Evolutionary conservation across 2,888 invertebrate genomes (phyloP), one percentile per base, ranked within the genome.

Genomic region (Chouioia cunea): DNA sequence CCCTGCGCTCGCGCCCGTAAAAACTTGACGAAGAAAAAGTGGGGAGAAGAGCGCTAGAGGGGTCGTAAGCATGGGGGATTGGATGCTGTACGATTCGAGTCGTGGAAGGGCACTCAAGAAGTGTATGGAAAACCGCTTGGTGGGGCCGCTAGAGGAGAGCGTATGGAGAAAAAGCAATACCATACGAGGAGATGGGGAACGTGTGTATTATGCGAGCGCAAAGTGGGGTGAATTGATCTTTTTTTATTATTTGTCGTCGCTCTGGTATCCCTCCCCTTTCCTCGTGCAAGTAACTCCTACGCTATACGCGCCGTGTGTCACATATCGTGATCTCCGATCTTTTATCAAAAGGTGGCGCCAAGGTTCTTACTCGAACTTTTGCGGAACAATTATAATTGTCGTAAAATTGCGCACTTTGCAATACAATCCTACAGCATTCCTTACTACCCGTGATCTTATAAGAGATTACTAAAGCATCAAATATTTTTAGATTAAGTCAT

Each of bases 261-360:
- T n/a, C n/a, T n/a, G n/a, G n/a, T n/a, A 46, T 16, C 57, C 59
- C 65, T 67, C 65, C 72, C 70, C 65, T 60, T 44, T 65, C 2
- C 47, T 12, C 10, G 3, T 47, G 14, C 18, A 12, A 36, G 14
- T 16, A 48, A 57, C 50, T 23, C 20, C 44, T 23, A 46, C 43
- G 47, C 22, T 43, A 20, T 52, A 27, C 14, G 10, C 23, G 18
- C 14, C 52, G 48, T 47, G 46, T 59, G 27, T 62, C 67, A 16
- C 75, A 74, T 66, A 74, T 71, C 60, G 62, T 48, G 70, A 65
- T 72, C 75, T 80, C 76, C 63, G 36, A 53, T 69, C 62, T 72
- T 60, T 75, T 59, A 69, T 74, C 79, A 74, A 71, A 71, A 79
- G 82, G 79, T 82, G 82, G 81, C 82, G 78, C 80, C 77, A 80